A percentile compares a stretch with the other conserved stretches of the same genome.
Conservation (phyloP, 1,140 invertebrate species). For the Lasioglossum albipes region DNA sequence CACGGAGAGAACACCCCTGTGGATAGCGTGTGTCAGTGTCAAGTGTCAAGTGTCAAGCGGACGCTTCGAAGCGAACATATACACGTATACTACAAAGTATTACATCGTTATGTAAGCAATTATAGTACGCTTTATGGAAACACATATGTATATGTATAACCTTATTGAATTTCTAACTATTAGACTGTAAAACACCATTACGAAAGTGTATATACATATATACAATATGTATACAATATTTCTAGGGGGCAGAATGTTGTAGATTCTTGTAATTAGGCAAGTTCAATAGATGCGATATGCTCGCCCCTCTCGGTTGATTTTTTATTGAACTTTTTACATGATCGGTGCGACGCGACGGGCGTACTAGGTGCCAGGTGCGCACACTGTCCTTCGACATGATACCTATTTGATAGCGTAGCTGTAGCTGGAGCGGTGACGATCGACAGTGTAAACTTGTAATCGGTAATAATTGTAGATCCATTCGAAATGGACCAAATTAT, state of each 20-base stretch:
- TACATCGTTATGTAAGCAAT: conserved; percentile 15
- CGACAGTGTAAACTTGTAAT: neutral
- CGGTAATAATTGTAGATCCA: too few relatives aligned
- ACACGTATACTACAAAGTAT: conserved; percentile 32
- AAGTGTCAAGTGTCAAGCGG: too few relatives aligned
- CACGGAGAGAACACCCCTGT: too few relatives aligned
- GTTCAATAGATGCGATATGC: neutral
- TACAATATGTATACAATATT: conserved; percentile 15
- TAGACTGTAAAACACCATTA: conserved; percentile 20
- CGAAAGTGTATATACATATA: conserved; percentile 3
- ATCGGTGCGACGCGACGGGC: neutral
- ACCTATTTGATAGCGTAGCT: conserved; percentile 18
- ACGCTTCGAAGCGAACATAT: conserved; percentile 10
- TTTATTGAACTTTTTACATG: conserved; percentile 54
- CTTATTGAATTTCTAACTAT: conserved; percentile 21
- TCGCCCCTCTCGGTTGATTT: conserved; percentile 31
- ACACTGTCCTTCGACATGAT: neutral
- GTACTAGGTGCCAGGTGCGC: neutral
- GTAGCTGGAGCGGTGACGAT: conserved; percentile 10
- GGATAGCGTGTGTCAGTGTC: too few relatives aligned
- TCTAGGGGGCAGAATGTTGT: conserved; percentile 8
- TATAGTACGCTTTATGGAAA: neutral
- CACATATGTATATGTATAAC: conserved; percentile 21
- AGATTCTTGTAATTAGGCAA: conserved; percentile 8
- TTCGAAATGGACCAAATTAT: too few relatives aligned